Percentiles rank a stretch among this genome's conserved stretches.
phyloP scores from a whole-genome alignment of 2,888 invertebrate genomes.

The Apamea crenata region DNA sequence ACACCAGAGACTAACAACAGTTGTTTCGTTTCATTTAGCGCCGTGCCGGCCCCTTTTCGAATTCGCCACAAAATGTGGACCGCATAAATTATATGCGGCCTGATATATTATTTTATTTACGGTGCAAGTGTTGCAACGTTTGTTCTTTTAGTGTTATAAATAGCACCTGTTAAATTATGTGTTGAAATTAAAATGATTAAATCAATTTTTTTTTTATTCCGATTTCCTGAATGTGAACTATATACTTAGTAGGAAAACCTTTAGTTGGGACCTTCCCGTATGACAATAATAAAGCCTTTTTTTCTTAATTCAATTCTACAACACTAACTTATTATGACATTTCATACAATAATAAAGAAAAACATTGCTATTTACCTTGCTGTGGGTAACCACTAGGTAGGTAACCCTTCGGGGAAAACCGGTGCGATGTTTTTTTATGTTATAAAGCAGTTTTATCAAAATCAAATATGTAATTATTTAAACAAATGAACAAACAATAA shows the following conservation, averaged over 20 bases:
- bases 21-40: slow-evolving; percentile 73
- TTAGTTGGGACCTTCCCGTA: not conserved
- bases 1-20: slow-evolving; percentile 62
- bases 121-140: slow-evolving; percentile 61
- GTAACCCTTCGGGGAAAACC: not conserved
- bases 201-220: not conserved
- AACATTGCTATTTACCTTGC: too few species aligned
- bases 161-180: slow-evolving; percentile 34
- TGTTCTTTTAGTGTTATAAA: slow-evolving; percentile 52
- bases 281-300: not conserved
- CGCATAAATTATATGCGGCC: slow-evolving; percentile 63
- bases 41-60: slow-evolving; percentile 62
- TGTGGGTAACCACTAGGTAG: too few species aligned
- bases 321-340: not conserved
- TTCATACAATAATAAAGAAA: not conserved
- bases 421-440: not conserved
- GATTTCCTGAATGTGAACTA: not conserved
- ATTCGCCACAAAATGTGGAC: slow-evolving; percentile 64
- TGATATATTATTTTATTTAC: slow-evolving; percentile 65
- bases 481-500: too few species aligned
- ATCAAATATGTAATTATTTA: too few species aligned
- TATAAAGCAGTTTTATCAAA: not conserved
- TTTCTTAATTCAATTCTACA: too few species aligned
- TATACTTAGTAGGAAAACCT: not conserved
- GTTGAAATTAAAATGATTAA: slow-evolving; percentile 5